These are phyloP conservation scores for Turritopsis rubra DNA, from an alignment of 30 jellyfish, hydroid and myxozoan genomes.

Conservation along the genomic window DNA sequence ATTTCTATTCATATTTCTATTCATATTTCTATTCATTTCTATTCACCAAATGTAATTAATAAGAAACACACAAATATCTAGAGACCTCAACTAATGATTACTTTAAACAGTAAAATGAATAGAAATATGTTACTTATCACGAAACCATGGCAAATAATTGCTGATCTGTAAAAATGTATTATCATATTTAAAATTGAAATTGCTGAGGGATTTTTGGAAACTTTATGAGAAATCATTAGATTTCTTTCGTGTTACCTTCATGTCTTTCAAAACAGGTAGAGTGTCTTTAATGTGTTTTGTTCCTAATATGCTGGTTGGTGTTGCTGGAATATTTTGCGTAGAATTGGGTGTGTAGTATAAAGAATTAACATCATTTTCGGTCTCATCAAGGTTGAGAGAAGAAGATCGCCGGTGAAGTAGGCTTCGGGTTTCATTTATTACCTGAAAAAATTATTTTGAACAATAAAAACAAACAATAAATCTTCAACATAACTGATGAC, in stretches of 20 bases:
- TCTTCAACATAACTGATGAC: no score
- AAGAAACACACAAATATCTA: no score
- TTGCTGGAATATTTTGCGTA: background rate
- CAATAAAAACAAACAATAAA: no score
- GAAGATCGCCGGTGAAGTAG: slow-evolving; percentile 1
- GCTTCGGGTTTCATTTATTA: background rate
- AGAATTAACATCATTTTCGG: background rate
- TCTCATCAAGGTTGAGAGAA: slow-evolving; percentile 3
- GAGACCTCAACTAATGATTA: no score
- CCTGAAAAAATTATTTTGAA: background rate
- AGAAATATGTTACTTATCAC: no score
- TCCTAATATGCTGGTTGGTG: background rate
- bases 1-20: no score
- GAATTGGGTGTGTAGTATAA: background rate
- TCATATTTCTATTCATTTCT: no score
- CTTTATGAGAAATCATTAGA: background rate
- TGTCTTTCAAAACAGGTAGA: background rate
- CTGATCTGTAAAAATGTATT: background rate
- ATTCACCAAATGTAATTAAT: no score
- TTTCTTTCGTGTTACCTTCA: background rate
- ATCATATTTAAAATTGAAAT: background rate
- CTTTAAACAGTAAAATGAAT: no score
- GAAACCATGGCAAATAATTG: background rate
- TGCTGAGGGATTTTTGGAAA: background rate
- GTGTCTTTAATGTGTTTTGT: slow-evolving; percentile 2